Evolutionary conservation across 2,113 vertebrate species (phyloP).

Genomic region (Zosterops borbonicus): DNA sequence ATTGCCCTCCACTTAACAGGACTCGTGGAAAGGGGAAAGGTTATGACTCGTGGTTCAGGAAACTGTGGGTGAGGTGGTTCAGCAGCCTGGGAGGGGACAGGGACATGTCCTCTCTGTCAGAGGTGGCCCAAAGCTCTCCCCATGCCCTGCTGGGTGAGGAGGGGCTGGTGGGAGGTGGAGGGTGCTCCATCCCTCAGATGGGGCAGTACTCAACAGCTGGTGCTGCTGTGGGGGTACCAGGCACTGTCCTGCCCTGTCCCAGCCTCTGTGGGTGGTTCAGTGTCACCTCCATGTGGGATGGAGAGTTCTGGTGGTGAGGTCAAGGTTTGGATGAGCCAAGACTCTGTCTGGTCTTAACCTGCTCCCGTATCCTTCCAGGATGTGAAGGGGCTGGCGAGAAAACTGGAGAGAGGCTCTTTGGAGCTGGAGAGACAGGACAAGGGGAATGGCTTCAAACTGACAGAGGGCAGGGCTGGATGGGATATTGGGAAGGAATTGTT

Average conservation of each 20-base stretch:
- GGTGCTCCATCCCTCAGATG: not conserved
- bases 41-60: not conserved
- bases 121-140: not conserved
- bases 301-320: not conserved
- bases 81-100: not conserved
- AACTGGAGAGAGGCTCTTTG: not conserved
- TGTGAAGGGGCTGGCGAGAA: not conserved
- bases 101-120: fast-evolving
- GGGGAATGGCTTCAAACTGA: not conserved
- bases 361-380: not conserved
- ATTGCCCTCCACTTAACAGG: not conserved
- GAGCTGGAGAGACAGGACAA: not conserved
- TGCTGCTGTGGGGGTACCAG: fast-evolving
- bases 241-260: not conserved
- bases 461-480: not conserved
- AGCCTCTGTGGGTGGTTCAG: fast-evolving
- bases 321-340: not conserved
- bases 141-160: not conserved
- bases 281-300: fast-evolving
- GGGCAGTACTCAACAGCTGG: fast-evolving
- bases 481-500: not conserved
- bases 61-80: not conserved
- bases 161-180: fast-evolving
- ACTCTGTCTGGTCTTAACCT: not conserved
- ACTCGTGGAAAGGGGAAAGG: not conserved